Conservation (phyloP, 2,113 vertebrate genomes). For the Tragelaphus scriptus region DNA sequence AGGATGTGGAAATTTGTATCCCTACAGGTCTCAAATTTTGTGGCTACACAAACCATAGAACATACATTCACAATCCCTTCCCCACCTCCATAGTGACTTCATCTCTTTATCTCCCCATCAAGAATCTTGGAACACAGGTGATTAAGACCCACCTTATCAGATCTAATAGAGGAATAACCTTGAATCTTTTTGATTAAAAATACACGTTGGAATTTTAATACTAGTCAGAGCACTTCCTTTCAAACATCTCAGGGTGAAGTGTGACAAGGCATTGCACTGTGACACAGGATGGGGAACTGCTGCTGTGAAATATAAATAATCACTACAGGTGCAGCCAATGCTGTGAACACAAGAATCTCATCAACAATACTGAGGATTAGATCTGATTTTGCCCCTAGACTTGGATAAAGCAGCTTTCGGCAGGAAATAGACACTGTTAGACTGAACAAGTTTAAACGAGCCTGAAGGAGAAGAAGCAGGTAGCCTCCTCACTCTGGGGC, state of each 20-base stretch:
- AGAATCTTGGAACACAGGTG: not conserved
- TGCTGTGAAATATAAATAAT: conserved; percentile 18
- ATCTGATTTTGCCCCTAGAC: conserved; percentile 4
- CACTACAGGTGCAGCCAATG: conserved; percentile 22
- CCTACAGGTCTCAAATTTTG: not conserved
- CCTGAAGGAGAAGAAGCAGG: not conserved
- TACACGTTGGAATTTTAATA: not conserved
- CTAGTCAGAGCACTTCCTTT: not conserved
- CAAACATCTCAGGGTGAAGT: not conserved
- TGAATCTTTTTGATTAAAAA: conserved; percentile 2
- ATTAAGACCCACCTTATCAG: not conserved
- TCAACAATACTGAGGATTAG: not conserved
- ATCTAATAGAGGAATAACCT: not conserved
- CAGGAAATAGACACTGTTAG: conserved; percentile 38
- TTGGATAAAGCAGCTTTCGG: conserved; percentile 17
- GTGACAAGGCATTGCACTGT: not conserved
- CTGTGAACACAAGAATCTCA: not conserved
- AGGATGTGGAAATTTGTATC: not conserved
- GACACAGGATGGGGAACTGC: not conserved
- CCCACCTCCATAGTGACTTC: not conserved
- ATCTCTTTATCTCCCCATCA: not conserved
- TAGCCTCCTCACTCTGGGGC: conserved; percentile 25
- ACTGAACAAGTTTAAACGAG: conserved; percentile 50
- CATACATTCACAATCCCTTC: not conserved
- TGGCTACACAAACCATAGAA: not conserved